Evolutionary conservation across 2,113 vertebrate species (phyloP).

Genomic region (Gymnarchus niloticus): DNA sequence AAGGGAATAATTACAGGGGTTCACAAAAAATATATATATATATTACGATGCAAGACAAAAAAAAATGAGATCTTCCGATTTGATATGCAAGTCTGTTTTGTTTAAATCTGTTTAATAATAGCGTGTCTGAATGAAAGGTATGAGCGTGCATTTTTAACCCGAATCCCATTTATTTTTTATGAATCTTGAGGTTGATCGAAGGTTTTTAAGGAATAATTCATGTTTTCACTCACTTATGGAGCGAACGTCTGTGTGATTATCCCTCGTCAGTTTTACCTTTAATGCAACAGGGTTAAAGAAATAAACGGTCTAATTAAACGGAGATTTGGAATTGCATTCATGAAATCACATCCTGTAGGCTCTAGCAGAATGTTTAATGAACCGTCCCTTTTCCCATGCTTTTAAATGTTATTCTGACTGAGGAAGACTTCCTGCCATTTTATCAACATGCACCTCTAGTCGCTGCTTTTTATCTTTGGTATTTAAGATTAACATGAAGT

Average conservation of each 20-base stretch:
- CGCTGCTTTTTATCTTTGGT: not conserved
- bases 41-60: slow-evolving; percentile 57
- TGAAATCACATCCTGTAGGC: not conserved
- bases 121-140: slow-evolving; percentile 58
- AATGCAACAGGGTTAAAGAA: not conserved
- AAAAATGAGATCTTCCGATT: slow-evolving; percentile 59
- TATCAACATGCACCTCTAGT: not conserved
- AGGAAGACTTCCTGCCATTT: not conserved
- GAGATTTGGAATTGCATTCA: not conserved
- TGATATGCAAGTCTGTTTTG: slow-evolving; percentile 56
- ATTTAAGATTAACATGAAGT: not conserved
- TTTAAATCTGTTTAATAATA: slow-evolving; percentile 64
- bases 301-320: not conserved
- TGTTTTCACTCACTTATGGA: not conserved
- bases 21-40: slow-evolving; percentile 69
- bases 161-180: slow-evolving; percentile 50
- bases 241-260: not conserved
- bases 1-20: slow-evolving; percentile 75
- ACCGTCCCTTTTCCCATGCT: not conserved
- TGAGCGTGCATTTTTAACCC: slow-evolving; percentile 28
- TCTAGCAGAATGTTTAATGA: not conserved
- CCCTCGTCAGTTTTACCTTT: not conserved
- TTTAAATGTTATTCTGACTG: not conserved
- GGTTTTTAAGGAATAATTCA: slow-evolving; percentile 31
- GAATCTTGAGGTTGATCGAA: slow-evolving; percentile 58